These are phyloP conservation scores for Chironomus tentans DNA, from an alignment of 2,888 invertebrate species.

Conservation along the genomic window DNA sequence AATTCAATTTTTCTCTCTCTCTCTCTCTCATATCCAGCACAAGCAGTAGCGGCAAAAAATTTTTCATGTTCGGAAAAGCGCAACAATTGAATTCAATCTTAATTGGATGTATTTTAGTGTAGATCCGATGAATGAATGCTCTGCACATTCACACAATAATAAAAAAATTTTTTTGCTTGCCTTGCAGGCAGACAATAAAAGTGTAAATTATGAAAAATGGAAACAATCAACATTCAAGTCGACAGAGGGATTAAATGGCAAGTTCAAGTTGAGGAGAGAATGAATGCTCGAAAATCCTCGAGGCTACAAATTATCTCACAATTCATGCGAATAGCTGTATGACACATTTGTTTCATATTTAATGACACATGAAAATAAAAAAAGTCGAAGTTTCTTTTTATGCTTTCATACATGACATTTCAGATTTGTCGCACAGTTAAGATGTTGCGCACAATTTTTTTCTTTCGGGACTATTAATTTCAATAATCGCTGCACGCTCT, in stretches of 20 bases:
- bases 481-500: constrained; percentile 12
- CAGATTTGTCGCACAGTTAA: too few species aligned
- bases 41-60: background rate
- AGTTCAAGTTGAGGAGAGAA: background rate
- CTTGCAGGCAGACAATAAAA: constrained; percentile 21
- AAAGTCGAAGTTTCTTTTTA: too few species aligned
- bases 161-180: background rate
- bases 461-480: constrained; percentile 4
- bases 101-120: constrained; percentile 16
- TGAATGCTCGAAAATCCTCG: background rate
- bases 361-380: constrained; percentile 25
- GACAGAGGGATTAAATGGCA: background rate
- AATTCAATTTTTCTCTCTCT: background rate
- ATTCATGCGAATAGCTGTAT: background rate
- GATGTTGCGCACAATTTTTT: too few species aligned
- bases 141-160: background rate
- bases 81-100: constrained; percentile 24
- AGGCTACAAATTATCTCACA: constrained; percentile 7
- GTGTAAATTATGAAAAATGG: constrained; percentile 24
- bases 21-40: background rate
- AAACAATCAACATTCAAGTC: constrained; percentile 5
- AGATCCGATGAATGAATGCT: background rate
- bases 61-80: constrained; percentile 11
- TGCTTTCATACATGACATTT: too few species aligned
- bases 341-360: constrained; percentile 20